A percentile compares a stretch with the other conserved stretches of the same genome.
Conservation (phyloP, 2,797 vertebrate genomes). For the Prionace glauca region DNA sequence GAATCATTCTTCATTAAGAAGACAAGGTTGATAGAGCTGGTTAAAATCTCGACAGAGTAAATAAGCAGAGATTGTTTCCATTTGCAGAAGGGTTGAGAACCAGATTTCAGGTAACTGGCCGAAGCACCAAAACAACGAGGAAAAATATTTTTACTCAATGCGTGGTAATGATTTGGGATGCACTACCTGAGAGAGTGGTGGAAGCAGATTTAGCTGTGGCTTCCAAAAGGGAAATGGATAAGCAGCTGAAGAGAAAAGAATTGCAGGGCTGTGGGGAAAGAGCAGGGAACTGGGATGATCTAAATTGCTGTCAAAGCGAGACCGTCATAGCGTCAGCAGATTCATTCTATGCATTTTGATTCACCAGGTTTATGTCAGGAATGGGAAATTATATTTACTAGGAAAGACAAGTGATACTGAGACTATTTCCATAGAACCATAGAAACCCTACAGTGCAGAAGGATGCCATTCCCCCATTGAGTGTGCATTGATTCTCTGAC, state of each 20-base stretch:
- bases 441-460: too few relatives aligned
- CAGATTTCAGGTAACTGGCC: neutral
- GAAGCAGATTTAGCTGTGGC: neutral
- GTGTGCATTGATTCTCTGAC: too few relatives aligned
- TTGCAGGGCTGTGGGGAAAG: neutral
- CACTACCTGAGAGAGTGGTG: neutral
- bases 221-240: neutral
- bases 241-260: neutral
- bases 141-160: too few relatives aligned
- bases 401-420: neutral
- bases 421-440: neutral
- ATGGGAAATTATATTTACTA: neutral
- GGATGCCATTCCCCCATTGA: too few relatives aligned
- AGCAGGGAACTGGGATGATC: neutral
- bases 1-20: neutral
- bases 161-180: neutral
- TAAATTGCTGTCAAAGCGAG: neutral
- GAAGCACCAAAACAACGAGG: neutral
- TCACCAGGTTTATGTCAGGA: neutral
- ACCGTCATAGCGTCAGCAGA: neutral
- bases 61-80: neutral
- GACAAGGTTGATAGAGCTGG: neutral
- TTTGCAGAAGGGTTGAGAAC: neutral
- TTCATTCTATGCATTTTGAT: neutral
- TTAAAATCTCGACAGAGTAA: neutral